These are phyloP conservation scores for Erethizon dorsatum DNA, from an alignment of 2,797 vertebrate genomes.

Conservation along the genomic window DNA sequence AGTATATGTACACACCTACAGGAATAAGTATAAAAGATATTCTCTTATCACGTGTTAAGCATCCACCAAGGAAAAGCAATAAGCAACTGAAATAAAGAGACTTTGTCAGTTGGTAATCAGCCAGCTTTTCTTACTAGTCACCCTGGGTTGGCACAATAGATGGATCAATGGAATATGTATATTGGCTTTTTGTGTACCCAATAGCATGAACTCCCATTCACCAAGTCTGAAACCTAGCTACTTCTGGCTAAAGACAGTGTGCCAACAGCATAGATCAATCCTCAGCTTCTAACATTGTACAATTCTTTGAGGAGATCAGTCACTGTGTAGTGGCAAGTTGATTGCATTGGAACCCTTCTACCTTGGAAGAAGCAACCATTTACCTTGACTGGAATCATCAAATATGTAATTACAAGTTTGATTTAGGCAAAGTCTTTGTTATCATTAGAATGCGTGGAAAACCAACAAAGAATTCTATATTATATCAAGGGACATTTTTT, in stretches of 20 bases:
- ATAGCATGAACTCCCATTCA: background rate
- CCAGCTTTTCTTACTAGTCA: background rate
- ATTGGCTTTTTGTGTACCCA: background rate
- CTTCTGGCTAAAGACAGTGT: background rate
- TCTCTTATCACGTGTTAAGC: background rate
- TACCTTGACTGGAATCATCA: background rate
- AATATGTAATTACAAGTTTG: background rate
- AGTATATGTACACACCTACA: background rate
- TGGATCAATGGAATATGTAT: background rate
- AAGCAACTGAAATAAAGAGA: background rate
- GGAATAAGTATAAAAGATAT: background rate
- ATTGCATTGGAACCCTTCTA: background rate
- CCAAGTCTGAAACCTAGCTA: background rate
- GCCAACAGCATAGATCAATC: background rate
- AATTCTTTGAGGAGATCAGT: background rate
- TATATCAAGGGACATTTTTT: background rate
- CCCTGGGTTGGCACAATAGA: background rate
- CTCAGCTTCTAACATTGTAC: background rate
- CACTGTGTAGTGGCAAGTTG: background rate
- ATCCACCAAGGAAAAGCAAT: background rate
- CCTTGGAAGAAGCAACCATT: background rate
- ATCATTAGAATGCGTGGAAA: background rate
- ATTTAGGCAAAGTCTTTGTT: conserved; percentile 34
- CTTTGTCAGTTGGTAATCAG: background rate
- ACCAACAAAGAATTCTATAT: background rate